Base-by-base conservation (phyloP, 2,797 vertebrate species). In the Tragelaphus oryx region DNA sequence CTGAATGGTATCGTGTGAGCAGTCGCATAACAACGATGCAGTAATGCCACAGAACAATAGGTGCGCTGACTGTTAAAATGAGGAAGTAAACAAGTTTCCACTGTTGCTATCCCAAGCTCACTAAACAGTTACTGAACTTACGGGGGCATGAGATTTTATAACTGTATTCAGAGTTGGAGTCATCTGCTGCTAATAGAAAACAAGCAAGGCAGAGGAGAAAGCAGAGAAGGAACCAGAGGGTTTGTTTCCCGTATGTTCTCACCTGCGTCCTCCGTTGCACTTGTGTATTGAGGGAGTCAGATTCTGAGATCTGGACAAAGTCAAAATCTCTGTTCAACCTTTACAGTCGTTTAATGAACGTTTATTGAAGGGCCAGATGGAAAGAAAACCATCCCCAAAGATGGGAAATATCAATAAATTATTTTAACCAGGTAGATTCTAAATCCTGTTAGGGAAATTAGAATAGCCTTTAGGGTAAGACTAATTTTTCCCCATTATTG, bases 81-180 rank as follows among this genome's bases (percentile, higher is more conserved):
- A 90, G 94, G 96, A 97, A 97, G 91, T 81, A 50, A 89, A 95
- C n/a, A 89, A 89, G 37, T 59, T 83, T 57, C 78, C 71, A 95
- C 30, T 60, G 95, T 85, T 91, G 87, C 81, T 37, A 65, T 44
- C 65, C 46, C 81, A 91, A 90, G 85, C 76, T 96, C 92, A 82
- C 60, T 59, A 92, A 91, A 92, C 41, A 75, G 44, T 90, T 37
- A 57, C 18, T 84, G 48, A 55, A 68, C 26, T 87, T 84, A 17
- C 2, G 12, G 46, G 37, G 6, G 87, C 50, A 41, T 78, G 22
- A 44, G 75, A 30, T 78, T 89, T 81, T 91, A 65, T 52, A 33
- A 87, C 33, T 82, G 33, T 16, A 78, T 37, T 28, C 22, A 20
- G 68, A 78, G 18, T 28, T 80, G 37, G 41, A 28, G 26, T 74